phyloP scores from a whole-genome alignment of 2,113 vertebrate species.

The Phaetusa simplex region DNA sequence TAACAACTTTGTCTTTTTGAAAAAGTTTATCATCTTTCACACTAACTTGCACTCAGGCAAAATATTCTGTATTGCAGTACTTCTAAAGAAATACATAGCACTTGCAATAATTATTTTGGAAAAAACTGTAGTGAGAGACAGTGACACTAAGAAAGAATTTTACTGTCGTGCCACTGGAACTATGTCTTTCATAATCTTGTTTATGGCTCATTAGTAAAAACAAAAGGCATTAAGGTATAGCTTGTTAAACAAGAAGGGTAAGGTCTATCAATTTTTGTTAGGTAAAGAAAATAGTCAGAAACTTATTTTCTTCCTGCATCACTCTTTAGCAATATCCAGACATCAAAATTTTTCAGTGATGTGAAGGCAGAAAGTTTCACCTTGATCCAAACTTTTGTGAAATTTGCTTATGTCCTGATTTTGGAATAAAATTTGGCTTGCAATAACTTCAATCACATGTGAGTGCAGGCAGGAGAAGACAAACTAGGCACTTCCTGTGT shows the following conservation, averaged over 20 bases:
- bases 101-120: not conserved
- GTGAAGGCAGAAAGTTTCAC: not conserved
- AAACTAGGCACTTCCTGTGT: not conserved
- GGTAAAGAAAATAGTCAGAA: not conserved
- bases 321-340: not conserved
- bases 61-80: not conserved
- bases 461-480: not conserved
- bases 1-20: not conserved
- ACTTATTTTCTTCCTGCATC: not conserved
- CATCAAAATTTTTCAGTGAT: not conserved
- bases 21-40: not conserved
- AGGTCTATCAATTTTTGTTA: not conserved
- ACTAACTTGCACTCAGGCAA: not conserved
- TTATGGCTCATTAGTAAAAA: not conserved
- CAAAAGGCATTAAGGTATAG: not conserved
- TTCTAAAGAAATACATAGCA: not conserved
- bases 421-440: not conserved
- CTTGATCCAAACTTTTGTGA: not conserved
- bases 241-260: not conserved
- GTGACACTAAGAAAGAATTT: not conserved
- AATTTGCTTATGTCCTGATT: not conserved
- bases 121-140: not conserved
- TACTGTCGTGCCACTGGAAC: not conserved
- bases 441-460: not conserved
- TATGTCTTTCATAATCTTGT: not conserved